Base-by-base conservation (phyloP, 2,113 vertebrate genomes). In the Pollachius pollachius region DNA sequence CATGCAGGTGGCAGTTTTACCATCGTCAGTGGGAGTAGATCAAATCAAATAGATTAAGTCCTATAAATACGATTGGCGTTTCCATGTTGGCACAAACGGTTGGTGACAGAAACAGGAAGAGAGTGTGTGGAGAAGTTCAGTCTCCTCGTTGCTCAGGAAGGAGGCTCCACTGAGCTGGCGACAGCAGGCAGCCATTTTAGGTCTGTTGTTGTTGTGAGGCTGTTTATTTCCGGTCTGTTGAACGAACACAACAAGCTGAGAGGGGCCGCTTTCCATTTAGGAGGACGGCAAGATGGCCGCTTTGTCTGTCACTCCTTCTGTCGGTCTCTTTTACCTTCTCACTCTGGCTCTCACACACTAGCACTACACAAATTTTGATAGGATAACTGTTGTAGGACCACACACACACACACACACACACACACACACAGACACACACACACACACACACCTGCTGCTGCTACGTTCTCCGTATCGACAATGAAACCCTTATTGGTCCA, bases 181-280 rank as follows among this genome's bases (percentile, higher is more conserved):
- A 13, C 11, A 13, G 12, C 54, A 6, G 54, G 21, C 4, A 21
- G 34, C 57, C 18, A 27, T 69, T 18, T 61, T 52, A 52, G 59
- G 34, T 52, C 76, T 78, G 48, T 83, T 81, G 71, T 78, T 72
- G 69, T 67, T 79, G 73, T 78, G 15, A 16, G 16, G 54, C 54
- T 7, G 5, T 57, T n/a, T n/a, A 57, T 83, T 82, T 57, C 77
- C 83, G 81, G 68, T 79, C 74, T 74, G 70, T 58, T 81, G 74
- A 82, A 73, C 80, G 88, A 88, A 85, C 25, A 85, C 87, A 86
- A 81, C 68, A 66, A 72, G 65, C 65, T 61, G 2, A 64, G 41
- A 70, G 73, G 78, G 74, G 71, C 76, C 34, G 73, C 25, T 19
- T 64, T 21, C 62, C 21, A n/a, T 64, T 21, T 62, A 68, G 67